These are phyloP conservation scores for Lindbergichthys nudifrons DNA, from an alignment of 2,797 vertebrate species.

Conservation along the genomic window DNA sequence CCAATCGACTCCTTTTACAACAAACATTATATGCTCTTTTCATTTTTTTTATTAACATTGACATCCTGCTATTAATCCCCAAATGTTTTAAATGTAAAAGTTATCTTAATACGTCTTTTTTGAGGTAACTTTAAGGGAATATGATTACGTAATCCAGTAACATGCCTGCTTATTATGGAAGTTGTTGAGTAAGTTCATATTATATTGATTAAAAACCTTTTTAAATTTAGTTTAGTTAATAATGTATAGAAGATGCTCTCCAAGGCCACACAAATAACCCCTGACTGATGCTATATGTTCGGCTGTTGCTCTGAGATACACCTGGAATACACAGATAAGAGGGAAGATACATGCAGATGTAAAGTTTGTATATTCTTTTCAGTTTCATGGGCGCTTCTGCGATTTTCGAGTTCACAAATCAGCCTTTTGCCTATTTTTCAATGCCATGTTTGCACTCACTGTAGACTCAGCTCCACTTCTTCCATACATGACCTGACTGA, in stretches of 20 bases:
- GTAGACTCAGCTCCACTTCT: not conserved
- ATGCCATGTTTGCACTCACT: not conserved
- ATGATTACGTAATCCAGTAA: no score
- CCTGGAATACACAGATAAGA: conserved; percentile 19
- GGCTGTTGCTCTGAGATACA: not conserved
- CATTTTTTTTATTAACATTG: no score
- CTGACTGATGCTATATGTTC: not conserved
- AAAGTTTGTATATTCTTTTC: conserved; percentile 29
- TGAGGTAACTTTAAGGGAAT: no score
- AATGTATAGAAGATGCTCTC: not conserved
- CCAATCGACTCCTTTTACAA: no score
- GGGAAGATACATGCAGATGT: not conserved
- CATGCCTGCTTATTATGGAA: conserved; percentile 15
- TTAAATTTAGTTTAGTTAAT: not conserved
- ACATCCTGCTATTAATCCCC: no score
- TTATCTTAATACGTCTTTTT: no score
- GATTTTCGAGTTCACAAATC: conserved; percentile 1
- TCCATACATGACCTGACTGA: not conserved
- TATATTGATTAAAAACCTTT: not conserved
- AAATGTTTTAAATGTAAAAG: no score
- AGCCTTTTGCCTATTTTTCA: conserved; percentile 19
- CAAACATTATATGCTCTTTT: no score
- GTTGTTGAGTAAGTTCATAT: not conserved
- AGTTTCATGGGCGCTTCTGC: conserved; percentile 5
- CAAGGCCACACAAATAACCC: conserved; percentile 20